phyloP scores from a whole-genome alignment of 2,113 vertebrate species.

The Scolopax mira region DNA sequence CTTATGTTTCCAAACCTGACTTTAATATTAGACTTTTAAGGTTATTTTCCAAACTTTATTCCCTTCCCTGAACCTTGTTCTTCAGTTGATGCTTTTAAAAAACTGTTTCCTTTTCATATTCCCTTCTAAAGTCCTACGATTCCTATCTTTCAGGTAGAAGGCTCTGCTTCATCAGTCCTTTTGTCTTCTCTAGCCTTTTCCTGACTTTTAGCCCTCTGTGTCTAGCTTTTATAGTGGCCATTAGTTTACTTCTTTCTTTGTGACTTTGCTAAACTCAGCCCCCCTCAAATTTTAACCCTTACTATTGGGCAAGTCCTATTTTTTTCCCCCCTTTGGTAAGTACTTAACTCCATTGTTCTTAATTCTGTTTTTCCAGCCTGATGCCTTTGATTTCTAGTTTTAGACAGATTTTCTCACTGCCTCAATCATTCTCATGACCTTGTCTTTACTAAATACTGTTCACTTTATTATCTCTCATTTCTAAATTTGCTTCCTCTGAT shows the following conservation, averaged over 20 bases:
- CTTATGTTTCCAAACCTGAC: not conserved
- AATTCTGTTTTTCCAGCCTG: not conserved
- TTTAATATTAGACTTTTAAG: not conserved
- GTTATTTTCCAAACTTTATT: not conserved
- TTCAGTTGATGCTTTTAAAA: not conserved
- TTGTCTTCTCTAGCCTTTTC: not conserved
- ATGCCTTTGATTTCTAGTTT: not conserved
- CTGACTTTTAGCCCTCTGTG: not conserved
- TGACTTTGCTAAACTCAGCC: not conserved
- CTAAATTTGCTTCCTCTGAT: conserved; percentile 50
- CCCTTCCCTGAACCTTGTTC: not conserved
- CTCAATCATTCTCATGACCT: conserved; percentile 47
- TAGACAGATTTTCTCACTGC: not conserved
- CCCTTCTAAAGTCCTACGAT: not conserved
- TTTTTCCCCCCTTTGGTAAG: not conserved
- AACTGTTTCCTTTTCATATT: not conserved
- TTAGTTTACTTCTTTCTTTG: not conserved
- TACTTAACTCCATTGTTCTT: not conserved
- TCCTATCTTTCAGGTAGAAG: not conserved
- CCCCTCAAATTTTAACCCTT: not conserved
- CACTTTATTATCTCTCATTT: conserved; percentile 49
- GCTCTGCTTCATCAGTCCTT: not conserved
- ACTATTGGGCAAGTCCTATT: not conserved
- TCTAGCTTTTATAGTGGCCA: not conserved
- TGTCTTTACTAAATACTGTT: conserved; percentile 53